phyloP scores from a whole-genome alignment of 2,888 invertebrate species.

The Pardosa pseudoannulata region DNA sequence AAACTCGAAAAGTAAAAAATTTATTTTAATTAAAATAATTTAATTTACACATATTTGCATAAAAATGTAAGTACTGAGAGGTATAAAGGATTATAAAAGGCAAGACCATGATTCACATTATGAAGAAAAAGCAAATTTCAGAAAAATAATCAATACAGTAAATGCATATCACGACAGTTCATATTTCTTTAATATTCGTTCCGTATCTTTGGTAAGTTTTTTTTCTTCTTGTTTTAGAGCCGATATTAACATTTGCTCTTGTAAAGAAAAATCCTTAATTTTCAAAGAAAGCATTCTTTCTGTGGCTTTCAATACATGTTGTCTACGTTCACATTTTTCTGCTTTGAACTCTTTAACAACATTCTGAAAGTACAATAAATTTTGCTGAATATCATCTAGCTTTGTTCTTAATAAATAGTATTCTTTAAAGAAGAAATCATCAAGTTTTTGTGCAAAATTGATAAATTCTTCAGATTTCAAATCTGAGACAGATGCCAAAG shows the following conservation, averaged over 20 bases:
- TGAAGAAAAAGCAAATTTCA: no score
- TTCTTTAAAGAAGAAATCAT: slow-evolving; percentile 43
- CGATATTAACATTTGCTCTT: slow-evolving; percentile 37
- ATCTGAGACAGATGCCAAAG: background rate
- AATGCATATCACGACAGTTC: no score
- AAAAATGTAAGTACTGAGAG: no score
- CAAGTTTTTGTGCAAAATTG: background rate
- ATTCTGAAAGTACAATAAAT: slow-evolving; percentile 12
- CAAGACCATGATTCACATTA: no score
- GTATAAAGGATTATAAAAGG: no score
- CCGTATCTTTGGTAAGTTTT: slow-evolving; percentile 28
- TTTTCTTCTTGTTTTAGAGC: slow-evolving; percentile 24
- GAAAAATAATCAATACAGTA: no score
- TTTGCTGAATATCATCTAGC: slow-evolving; percentile 28
- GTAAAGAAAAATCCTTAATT: slow-evolving; percentile 15
- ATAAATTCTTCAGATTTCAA: slow-evolving; percentile 4
- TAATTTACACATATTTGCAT: no score
- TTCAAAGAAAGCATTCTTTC: slow-evolving; percentile 14
- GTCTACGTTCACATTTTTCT: background rate
- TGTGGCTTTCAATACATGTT: slow-evolving; percentile 25
- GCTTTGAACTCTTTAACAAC: background rate
- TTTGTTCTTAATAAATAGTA: slow-evolving; percentile 8
- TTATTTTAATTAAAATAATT: no score
- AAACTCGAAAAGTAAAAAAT: no score
- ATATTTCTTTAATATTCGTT: slow-evolving; percentile 37